Evolutionary conservation across 2,113 vertebrate genomes (phyloP), one percentile per base, ranked within the genome.

Genomic region (Bostrychus sinensis): DNA sequence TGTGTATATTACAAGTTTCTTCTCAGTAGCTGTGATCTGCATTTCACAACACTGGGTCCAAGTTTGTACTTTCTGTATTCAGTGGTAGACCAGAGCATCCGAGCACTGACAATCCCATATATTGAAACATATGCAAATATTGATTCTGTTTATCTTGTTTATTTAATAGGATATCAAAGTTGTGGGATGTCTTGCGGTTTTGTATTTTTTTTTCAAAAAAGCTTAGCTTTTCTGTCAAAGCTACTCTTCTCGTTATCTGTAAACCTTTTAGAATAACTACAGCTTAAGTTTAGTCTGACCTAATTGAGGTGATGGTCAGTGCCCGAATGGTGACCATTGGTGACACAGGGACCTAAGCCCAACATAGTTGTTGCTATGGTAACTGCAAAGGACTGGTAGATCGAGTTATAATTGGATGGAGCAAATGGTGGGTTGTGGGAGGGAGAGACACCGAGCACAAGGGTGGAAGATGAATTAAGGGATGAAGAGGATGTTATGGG

Each of bases 301-400:
- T 14, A 46, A 14, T 53, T 54, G 53, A 25, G 30, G 14, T 34
- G 30, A 62, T 61, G 77, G 71, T 82, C 78, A 63, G 62, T 56
- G 72, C 62, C 63, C 67, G 62, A 39, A 46, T 46, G 37, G 67
- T 71, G 78, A 76, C 79, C 65, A 41, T 30, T 10, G 56, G 70
- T 62, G 43, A 81, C 75, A 78, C 26, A 22, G 55, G 79, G 73
- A 82, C 82, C 69, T 86, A 72, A 79, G 75, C 77, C 80, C 81
- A 77, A 88, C 82, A 80, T 74, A 76, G 75, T 79, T 89, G 88
- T 91, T 91, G 87, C 89, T 78, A 85, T 89, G 88, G 89, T 86
- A 89, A 91, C 89, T 79, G 81, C 70, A 77, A 78, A 78, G 67
- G 67, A 80, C 65, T 63, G 81, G 83, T 71, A 69, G 70, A 86